A percentile compares a stretch with the other conserved stretches of the same genome.
phyloP scores from a whole-genome alignment of 2,797 vertebrate species.

The Thamnophis elegans region DNA sequence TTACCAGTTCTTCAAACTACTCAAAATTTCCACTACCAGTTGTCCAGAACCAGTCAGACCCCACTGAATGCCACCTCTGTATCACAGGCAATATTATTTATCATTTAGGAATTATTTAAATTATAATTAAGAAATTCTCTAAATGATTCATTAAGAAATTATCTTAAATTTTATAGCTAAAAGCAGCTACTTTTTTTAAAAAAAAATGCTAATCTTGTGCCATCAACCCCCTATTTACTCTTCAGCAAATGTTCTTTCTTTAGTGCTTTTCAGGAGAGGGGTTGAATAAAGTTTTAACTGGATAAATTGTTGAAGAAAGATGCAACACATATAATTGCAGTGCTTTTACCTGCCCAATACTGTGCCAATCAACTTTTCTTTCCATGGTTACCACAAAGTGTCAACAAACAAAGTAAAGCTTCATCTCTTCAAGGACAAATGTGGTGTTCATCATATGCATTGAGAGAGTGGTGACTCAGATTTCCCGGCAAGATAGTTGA shows the following conservation, averaged over 20 bases:
- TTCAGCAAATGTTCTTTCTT: slow-evolving; percentile 51
- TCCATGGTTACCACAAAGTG: not conserved
- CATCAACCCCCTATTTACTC: slow-evolving; percentile 50
- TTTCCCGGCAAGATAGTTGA: not conserved
- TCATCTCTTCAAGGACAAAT: not conserved
- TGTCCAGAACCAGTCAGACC: too few relatives aligned
- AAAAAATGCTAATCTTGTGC: slow-evolving; percentile 27
- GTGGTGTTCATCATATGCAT: not conserved
- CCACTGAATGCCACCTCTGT: not conserved
- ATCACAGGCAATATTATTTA: not conserved
- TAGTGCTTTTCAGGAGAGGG: not conserved
- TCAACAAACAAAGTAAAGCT: not conserved
- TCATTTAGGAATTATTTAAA: not conserved
- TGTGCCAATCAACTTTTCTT: fast-evolving
- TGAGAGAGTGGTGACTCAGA: not conserved
- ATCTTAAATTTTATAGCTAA: slow-evolving; percentile 6
- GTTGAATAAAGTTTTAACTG: not conserved
- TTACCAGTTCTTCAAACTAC: too few relatives aligned
- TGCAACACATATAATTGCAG: not conserved
- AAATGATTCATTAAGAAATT: not conserved
- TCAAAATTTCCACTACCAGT: too few relatives aligned
- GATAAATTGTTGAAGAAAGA: fast-evolving
- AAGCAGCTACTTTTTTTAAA: slow-evolving; percentile 20
- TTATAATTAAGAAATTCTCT: too few relatives aligned
- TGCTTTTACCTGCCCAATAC: not conserved